Evolutionary conservation across 2,113 vertebrate genomes (phyloP), one percentile per base, ranked within the genome.

Genomic region (Dromas ardeola): DNA sequence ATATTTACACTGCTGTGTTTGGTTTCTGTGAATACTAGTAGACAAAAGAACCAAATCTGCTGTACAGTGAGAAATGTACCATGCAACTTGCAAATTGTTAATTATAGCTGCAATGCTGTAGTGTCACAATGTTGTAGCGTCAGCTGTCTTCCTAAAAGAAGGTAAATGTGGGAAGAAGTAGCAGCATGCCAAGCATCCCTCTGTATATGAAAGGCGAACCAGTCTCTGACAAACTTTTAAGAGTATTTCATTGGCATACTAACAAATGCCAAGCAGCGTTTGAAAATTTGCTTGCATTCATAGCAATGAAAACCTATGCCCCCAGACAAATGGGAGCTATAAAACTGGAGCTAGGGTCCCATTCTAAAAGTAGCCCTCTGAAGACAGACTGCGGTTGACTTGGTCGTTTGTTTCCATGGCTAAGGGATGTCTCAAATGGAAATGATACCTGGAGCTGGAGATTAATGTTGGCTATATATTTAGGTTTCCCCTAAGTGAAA

Each of bases 201-300:
- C 40, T 72, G 26, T 53, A 27, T 63, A 6, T 29, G 70, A 65
- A 79, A 80, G 27, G 14, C 6, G 66, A 94, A 52, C 66, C 45
- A 52, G 61, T n/a, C 47, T 66, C 63, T 76, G 66, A 88, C 23
- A 95, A 90, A 72, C 66, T 94, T 89, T 62, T 47, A 40, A 45
- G 78, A 93, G 36, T 65, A 72, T 90, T 81, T 85, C 66, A 32
- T 80, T 91, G 90, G 66, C 78, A 69, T 65, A 85, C 18, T 47
- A 69, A n/a, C 43, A 89, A 65, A 76, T 45, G 52, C 58, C 81
- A 82, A 72, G 53, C 71, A 76, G 36, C 8, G 0, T 79, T 91
- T 82, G 62, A 94, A 96, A 94, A 85, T 66, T 30, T 90, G 43
- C 88, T 93, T 96, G 66, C 90, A 93, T 90, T 93, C 84, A 95